Conservation (phyloP, 2,888 invertebrate genomes). For the Polyploca ridens region DNA sequence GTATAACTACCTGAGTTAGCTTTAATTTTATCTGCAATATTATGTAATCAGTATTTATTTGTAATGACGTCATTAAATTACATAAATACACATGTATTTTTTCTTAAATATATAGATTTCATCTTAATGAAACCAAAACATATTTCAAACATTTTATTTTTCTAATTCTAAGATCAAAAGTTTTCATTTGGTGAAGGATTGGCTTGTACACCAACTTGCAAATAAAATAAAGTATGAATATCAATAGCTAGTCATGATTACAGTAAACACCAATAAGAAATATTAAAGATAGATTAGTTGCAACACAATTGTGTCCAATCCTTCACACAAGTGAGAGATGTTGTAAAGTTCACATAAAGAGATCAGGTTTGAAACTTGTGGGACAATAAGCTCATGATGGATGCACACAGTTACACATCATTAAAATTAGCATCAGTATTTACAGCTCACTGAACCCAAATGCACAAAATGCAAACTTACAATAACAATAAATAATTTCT, state of each 20-base stretch:
- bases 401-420: conserved; percentile 38
- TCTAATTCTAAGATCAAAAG: conserved; percentile 77
- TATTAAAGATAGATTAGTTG: conserved; percentile 22
- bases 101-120: not conserved
- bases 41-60: conserved; percentile 48
- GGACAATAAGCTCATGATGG: conserved; percentile 67
- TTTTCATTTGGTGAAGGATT: conserved; percentile 64
- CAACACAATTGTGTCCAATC: conserved; percentile 56
- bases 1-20: conserved; percentile 61
- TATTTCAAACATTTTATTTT: conserved; percentile 76
- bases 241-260: conserved; percentile 32
- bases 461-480: conserved; percentile 75
- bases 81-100: not conserved
- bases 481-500: conserved; percentile 77
- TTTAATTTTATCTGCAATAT: conserved; percentile 52
- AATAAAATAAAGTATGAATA: conserved; percentile 32
- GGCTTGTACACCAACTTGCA: conserved; percentile 44
- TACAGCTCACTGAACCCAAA: conserved; percentile 69
- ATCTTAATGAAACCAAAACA: conserved; percentile 39
- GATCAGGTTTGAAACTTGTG: conserved; percentile 70
- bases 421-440: conserved; percentile 46
- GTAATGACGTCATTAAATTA: conserved; percentile 24
- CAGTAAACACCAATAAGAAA: conserved; percentile 13
- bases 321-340: conserved; percentile 60
- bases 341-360: conserved; percentile 79